A percentile compares a stretch with the other conserved stretches of the same genome.
These are phyloP conservation scores for Lucilia sericata DNA, from an alignment of 1,140 invertebrate genomes.

Conservation along the genomic window DNA sequence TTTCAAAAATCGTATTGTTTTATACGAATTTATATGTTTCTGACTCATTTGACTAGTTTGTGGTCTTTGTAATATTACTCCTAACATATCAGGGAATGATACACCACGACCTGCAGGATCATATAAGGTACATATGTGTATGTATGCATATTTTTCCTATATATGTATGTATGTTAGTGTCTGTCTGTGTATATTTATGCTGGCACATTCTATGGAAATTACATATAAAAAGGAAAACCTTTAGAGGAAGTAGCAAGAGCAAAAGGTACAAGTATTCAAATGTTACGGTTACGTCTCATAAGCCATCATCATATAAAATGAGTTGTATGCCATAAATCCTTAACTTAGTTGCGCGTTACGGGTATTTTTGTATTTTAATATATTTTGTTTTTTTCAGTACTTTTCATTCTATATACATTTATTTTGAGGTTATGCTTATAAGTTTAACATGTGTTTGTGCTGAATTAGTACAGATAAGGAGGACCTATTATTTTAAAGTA, in stretches of 20 bases:
- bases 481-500: not conserved
- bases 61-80: too few relatives aligned
- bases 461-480: too few relatives aligned
- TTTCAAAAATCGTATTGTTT: too few relatives aligned
- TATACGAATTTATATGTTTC: too few relatives aligned
- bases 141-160: not conserved
- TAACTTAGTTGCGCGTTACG: constrained; percentile 12
- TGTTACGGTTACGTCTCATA: constrained; percentile 19
- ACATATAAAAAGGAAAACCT: not conserved
- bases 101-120: too few relatives aligned
- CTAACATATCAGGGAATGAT: too few relatives aligned
- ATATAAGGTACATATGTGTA: too few relatives aligned
- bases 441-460: not conserved
- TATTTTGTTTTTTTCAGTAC: not conserved
- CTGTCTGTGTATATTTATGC: not conserved
- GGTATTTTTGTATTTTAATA: not conserved
- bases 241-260: not conserved
- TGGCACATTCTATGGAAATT: not conserved
- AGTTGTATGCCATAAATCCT: constrained; percentile 16
- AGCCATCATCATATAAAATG: constrained; percentile 24
- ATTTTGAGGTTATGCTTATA: not conserved
- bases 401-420: not conserved
- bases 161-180: not conserved
- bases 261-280: not conserved
- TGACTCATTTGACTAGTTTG: too few relatives aligned